phyloP scores from a whole-genome alignment of 2,113 vertebrate species.

The Aix galericulata region DNA sequence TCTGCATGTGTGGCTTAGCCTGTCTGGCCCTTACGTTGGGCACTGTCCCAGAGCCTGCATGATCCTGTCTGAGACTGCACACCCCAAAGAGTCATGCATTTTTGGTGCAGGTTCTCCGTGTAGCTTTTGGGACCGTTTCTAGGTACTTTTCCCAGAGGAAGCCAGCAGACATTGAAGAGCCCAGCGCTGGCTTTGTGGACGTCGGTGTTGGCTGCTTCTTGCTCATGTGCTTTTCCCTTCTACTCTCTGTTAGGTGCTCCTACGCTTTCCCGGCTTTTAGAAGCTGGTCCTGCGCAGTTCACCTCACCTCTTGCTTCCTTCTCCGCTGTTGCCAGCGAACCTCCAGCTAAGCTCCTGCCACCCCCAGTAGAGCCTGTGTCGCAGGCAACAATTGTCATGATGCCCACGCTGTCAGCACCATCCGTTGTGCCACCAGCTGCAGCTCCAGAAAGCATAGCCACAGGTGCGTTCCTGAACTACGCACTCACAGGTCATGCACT shows the following conservation, averaged over 20 bases:
- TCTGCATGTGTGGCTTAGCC: slow-evolving; percentile 41
- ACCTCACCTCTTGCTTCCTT: slow-evolving; percentile 90
- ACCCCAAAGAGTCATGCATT: background rate
- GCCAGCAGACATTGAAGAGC: background rate
- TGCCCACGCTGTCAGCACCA: slow-evolving; percentile 82
- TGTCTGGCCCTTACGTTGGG: background rate
- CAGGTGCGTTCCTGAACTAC: slow-evolving; percentile 78
- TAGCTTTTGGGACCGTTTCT: background rate
- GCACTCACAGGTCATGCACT: slow-evolving; percentile 46
- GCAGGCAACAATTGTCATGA: slow-evolving; percentile 85
- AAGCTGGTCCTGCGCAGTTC: slow-evolving; percentile 92
- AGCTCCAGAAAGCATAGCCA: slow-evolving; percentile 79
- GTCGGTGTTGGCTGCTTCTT: slow-evolving; percentile 70
- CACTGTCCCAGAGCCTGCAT: background rate
- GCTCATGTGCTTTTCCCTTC: slow-evolving; percentile 76
- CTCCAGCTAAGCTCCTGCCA: slow-evolving; percentile 85
- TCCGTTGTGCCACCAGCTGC: slow-evolving; percentile 81
- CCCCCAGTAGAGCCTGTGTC: slow-evolving; percentile 80
- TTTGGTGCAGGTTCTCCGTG: background rate
- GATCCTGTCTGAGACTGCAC: background rate
- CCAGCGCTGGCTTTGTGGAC: slow-evolving; percentile 53
- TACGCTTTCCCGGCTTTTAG: slow-evolving; percentile 97
- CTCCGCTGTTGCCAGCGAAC: slow-evolving; percentile 84
- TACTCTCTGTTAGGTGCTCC: slow-evolving; percentile 90
- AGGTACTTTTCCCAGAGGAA: slow-evolving; percentile 1